These are phyloP conservation scores for Anguilla anguilla DNA, from an alignment of 2,797 vertebrate species.

Conservation along the genomic window DNA sequence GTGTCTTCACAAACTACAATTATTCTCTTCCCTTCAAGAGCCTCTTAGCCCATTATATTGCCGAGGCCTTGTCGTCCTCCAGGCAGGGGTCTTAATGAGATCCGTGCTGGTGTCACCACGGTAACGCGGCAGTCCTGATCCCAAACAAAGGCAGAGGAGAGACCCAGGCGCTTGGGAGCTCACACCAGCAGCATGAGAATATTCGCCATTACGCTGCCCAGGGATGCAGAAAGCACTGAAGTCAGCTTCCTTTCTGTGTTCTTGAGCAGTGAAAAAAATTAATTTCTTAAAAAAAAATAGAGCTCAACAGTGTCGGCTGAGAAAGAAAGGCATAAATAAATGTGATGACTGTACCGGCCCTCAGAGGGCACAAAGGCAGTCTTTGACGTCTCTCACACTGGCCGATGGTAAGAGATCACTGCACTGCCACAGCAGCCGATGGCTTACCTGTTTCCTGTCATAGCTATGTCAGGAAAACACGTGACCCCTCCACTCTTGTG, in stretches of 20 bases:
- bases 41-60: constrained; percentile 54
- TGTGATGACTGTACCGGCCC: not conserved
- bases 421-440: not conserved
- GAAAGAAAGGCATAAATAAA: not conserved
- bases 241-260: not conserved
- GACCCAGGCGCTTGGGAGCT: constrained; percentile 33
- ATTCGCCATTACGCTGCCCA: not conserved
- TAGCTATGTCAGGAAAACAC: not conserved
- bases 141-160: constrained; percentile 46
- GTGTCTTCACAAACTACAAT: constrained; percentile 51
- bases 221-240: not conserved
- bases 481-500: not conserved
- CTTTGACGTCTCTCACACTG: not conserved
- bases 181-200: constrained; percentile 2
- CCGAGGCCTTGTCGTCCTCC: constrained; percentile 61
- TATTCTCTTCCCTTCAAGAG: constrained; percentile 59
- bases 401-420: not conserved
- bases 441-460: constrained; percentile 1
- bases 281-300: not conserved
- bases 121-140: constrained; percentile 62
- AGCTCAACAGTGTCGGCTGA: not conserved
- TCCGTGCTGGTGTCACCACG: constrained; percentile 64
- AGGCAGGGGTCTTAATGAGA: constrained; percentile 64
- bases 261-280: not conserved
- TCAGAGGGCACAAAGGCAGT: not conserved